phyloP scores from a whole-genome alignment of 2,797 vertebrate genomes.

The Gallirallus australis region DNA sequence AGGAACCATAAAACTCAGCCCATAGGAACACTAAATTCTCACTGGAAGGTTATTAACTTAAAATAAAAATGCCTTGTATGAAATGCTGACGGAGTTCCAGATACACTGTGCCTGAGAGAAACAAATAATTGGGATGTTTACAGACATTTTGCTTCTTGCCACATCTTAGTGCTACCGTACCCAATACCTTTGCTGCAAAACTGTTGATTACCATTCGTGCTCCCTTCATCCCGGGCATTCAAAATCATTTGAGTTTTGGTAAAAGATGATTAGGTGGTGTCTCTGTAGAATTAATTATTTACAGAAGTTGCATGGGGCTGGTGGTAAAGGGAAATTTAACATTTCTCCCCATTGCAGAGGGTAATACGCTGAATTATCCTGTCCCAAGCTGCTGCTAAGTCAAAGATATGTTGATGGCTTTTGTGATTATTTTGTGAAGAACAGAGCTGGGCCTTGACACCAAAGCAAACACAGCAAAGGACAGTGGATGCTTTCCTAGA shows the following conservation, averaged over 20 bases:
- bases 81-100: conserved; percentile 50
- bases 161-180: not conserved
- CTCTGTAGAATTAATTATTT: not conserved
- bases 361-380: not conserved
- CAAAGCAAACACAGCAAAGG: not conserved
- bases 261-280: not conserved
- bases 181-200: not conserved
- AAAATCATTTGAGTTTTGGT: not conserved
- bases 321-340: not conserved
- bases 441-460: not conserved
- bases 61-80: conserved; percentile 76
- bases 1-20: conserved; percentile 73
- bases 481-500: not conserved
- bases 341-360: not conserved
- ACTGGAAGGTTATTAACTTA: conserved; percentile 76
- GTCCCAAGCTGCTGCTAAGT: not conserved
- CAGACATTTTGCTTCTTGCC: not conserved
- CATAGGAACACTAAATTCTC: conserved; percentile 72
- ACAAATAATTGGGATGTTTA: not conserved
- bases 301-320: not conserved
- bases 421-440: not conserved
- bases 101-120: not conserved
- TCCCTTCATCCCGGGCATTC: not conserved
- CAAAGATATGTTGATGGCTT: not conserved
- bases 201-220: not conserved